Base-by-base conservation (phyloP, 2,888 invertebrate species). In the Cacoxenus indagator region DNA sequence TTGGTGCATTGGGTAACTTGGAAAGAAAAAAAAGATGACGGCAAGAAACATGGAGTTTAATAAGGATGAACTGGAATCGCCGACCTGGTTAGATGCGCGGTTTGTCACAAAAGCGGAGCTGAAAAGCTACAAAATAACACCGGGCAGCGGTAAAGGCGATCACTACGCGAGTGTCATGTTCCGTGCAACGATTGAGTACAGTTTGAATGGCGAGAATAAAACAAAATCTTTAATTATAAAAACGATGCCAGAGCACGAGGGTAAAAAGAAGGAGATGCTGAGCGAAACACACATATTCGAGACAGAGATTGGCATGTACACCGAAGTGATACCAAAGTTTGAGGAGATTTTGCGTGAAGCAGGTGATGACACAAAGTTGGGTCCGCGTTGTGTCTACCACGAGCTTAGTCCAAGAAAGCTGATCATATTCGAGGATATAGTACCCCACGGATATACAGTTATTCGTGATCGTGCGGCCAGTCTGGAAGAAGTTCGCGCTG, bases 221-320 rank as follows among this genome's bases (percentile, higher is more conserved):
- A 37, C 45, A 1, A 68, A 69, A 45, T 59, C 65, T 6, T 4
- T 62, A 1, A 78, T 86, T 24, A 75, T 85, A 1, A 86, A 86
- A 67, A 80, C 81, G 0, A 82, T 84, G 81, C 84, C 85, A 0
- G 76, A 78, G 11, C 11, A 14, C 17, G 78, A 84, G 4, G 77
- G 83, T 1, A 19, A 65, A 1, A 54, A 85, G 68, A 81, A 70
- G 57, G 81, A 84, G 0, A 45, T 85, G 29, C 19, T 86, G 6
- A 69, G 31, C 0, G 74, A 77, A 1, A 67, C 75, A 0, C 61
- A 65, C 8, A 69, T 84, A 22, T 86, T 86, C 24, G 68, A 74
- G 69, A 82, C 78, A 0, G 86, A 86, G 75, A 78, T 81, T 19
- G 71, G 70, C 2, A 84, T 86, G 82, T 86, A 84, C 57, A 74